Evolutionary conservation across 2,113 vertebrate species (phyloP).

Genomic region (Scytalopus superciliaris): DNA sequence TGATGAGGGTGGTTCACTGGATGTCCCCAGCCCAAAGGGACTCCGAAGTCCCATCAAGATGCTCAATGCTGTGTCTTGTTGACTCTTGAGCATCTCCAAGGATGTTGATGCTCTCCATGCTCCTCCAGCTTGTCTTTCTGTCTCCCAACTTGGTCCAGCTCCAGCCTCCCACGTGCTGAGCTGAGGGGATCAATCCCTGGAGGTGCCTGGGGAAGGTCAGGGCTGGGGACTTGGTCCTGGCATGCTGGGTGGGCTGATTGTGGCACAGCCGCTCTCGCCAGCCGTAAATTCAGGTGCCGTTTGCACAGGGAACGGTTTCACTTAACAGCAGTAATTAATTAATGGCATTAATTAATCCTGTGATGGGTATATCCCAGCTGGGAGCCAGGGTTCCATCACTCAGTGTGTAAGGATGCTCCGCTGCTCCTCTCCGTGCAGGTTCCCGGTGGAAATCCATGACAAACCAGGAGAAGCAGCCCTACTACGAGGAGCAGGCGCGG

Average conservation of each 20-base stretch:
- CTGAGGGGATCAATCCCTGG: background rate
- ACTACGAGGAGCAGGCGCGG: slow-evolving; percentile 95
- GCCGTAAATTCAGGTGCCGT: rapidly evolving
- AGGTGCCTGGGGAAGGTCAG: background rate
- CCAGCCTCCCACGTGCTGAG: background rate
- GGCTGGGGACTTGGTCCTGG: background rate
- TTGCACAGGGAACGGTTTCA: rapidly evolving
- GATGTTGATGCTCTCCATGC: background rate
- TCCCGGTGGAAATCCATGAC: slow-evolving; percentile 97
- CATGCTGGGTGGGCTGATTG: background rate
- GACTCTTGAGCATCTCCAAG: background rate
- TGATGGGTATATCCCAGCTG: too few relatives aligned
- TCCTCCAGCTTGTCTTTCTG: background rate
- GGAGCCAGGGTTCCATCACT: rapidly evolving
- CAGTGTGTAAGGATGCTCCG: rapidly evolving
- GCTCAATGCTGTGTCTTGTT: background rate
- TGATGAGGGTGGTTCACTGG: background rate
- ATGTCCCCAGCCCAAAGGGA: background rate
- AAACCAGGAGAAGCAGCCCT: slow-evolving; percentile 98
- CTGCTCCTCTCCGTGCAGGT: slow-evolving; percentile 64
- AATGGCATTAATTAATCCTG: rapidly evolving
- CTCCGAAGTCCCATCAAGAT: background rate
- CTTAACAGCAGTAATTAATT: background rate
- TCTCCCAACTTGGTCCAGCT: background rate
- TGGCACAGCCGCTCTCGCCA: rapidly evolving